Percentiles rank a stretch among this genome's conserved stretches.
Evolutionary conservation across 2,797 vertebrate species (phyloP).

Genomic region (Sebastes diploproa): DNA sequence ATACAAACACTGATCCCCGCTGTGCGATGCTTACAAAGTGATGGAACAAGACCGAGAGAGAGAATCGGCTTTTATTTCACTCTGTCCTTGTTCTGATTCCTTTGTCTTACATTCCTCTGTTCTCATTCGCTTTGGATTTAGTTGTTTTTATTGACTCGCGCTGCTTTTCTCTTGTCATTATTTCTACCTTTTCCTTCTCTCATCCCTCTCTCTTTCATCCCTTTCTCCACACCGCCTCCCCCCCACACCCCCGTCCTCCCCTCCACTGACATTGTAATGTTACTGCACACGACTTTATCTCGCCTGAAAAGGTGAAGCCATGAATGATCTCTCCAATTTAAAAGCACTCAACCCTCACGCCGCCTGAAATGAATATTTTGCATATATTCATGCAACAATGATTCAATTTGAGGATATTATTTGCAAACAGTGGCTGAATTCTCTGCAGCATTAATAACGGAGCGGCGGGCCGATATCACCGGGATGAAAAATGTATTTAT

Average conservation of each 20-base stretch:
- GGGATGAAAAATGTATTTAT: slow-evolving; percentile 85
- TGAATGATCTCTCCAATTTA: slow-evolving; percentile 99
- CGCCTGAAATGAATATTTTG: slow-evolving; percentile 99
- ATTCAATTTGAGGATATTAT: slow-evolving; percentile 99
- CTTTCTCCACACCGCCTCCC: background rate
- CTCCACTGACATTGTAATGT: slow-evolving; percentile 96
- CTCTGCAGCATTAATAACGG: slow-evolving; percentile 90
- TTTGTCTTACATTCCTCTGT: slow-evolving; percentile 55
- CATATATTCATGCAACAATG: slow-evolving; percentile 99
- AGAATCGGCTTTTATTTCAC: slow-evolving; percentile 26
- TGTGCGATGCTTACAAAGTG: slow-evolving; percentile 36
- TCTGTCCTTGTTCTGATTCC: slow-evolving; percentile 48
- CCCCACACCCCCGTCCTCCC: slow-evolving; percentile 49
- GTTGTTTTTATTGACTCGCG: slow-evolving; percentile 61
- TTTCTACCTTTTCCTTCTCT: slow-evolving; percentile 55
- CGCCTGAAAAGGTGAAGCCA: slow-evolving; percentile 99
- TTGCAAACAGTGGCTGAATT: slow-evolving; percentile 97
- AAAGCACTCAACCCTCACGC: slow-evolving; percentile 99
- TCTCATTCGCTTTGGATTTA: slow-evolving; percentile 48
- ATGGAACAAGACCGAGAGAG: slow-evolving; percentile 17
- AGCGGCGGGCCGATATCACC: slow-evolving; percentile 84
- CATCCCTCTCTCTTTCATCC: slow-evolving; percentile 44
- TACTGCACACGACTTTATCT: slow-evolving; percentile 99
- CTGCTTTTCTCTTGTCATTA: slow-evolving; percentile 60
- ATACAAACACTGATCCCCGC: slow-evolving; percentile 29